Base-by-base conservation (phyloP, 2,797 vertebrate species). In the Triplophysa bombifrons region DNA sequence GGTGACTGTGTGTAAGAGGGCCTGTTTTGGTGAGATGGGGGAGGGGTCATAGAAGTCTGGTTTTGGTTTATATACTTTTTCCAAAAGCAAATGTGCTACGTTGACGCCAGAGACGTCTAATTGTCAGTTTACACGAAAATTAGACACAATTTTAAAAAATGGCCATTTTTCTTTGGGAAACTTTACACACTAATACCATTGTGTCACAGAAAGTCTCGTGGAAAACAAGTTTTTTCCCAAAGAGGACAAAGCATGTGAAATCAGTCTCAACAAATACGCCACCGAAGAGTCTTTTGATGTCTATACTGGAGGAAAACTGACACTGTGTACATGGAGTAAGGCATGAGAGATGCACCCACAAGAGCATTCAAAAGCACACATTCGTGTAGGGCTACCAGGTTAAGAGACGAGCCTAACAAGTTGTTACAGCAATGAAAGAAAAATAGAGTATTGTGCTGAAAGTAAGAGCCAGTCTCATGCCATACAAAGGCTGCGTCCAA, bases 1-100 rank as follows among this genome's bases (percentile, higher is more conserved):
- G 22, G 61, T 72, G 53, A 56, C 74, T 56, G 80, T 38, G 80
- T 38, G 72, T 14, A 55, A 44, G 58, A 74, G 69, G 80, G 83
- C 79, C 80, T 83, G 80, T 84, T 86, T 82, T 86, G 72, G 74
- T 75, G 74, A 60, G 41, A 58, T 84, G 77, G 85, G 81, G 84
- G 81, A 84, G 65, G 85, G 82, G 80, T 76, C 65, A 85, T 71
- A 78, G 81, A 63, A 14, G 84, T 85, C 84, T 85, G 86, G 72
- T 81, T 84, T 82, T 81, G 78, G 84, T 85, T 85, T 83, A 81
- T 48, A 65, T 77, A 79, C 63, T 83, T 81, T 84, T 78, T 80
- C 71, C 81, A 72, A 84, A 83, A 84, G 78, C 74, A 78, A 86
- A 87, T 79, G 82, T 81, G 78, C 73, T 72, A 85, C 60, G 56